A percentile compares a stretch with the other conserved stretches of the same genome.
Evolutionary conservation across 2,113 vertebrate species (phyloP).

Genomic region (Archilochus colubris): DNA sequence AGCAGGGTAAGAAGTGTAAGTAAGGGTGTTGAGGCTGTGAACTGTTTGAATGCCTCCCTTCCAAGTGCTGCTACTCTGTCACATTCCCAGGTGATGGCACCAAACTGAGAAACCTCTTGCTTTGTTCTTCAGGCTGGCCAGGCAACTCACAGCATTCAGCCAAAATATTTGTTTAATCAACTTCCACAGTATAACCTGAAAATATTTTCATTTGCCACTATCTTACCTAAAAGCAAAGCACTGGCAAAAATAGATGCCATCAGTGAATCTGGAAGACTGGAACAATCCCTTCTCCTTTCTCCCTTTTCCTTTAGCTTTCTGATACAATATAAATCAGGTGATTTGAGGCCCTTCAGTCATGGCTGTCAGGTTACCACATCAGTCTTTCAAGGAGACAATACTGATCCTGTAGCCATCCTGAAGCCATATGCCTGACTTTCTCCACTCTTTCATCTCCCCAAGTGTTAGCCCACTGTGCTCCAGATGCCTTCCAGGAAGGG

Average conservation of each 20-base stretch:
- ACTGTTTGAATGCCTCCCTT: background rate
- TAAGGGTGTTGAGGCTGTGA: background rate
- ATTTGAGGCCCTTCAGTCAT: background rate
- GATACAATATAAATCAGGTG: background rate
- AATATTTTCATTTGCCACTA: background rate
- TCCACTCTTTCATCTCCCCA: background rate
- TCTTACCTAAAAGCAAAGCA: background rate
- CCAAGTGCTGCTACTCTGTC: background rate
- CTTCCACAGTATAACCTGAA: background rate
- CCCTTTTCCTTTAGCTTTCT: background rate
- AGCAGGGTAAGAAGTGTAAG: background rate
- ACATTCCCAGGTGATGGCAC: background rate
- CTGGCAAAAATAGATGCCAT: background rate
- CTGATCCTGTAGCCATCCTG: background rate
- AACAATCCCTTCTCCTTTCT: background rate
- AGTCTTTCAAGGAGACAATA: background rate
- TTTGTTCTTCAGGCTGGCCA: background rate
- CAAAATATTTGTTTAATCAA: background rate
- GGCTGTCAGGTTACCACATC: background rate
- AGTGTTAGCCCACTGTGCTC: background rate
- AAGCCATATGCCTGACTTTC: background rate
- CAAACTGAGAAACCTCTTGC: background rate
- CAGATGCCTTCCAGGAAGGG: background rate
- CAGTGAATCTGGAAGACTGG: background rate
- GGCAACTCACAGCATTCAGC: background rate